Conservation (phyloP, 2,888 invertebrate genomes). For the Phortica okadai region DNA sequence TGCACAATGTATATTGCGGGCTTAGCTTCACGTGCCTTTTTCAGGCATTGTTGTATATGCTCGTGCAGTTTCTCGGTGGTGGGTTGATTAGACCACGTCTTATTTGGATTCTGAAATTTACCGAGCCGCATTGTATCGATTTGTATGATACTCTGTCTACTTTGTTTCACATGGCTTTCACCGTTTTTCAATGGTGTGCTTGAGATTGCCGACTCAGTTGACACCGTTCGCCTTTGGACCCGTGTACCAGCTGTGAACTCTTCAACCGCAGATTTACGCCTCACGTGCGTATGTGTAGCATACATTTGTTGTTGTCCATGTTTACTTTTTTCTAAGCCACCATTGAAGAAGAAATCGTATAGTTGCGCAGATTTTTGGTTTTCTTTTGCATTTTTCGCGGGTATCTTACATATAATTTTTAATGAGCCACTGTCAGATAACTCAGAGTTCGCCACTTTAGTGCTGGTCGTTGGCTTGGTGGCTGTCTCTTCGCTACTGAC, state of each 20-base stretch:
- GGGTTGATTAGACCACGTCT: neutral
- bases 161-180: neutral
- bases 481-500: neutral
- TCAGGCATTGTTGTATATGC: conserved; percentile 60
- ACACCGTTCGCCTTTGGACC: neutral
- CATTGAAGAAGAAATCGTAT: conserved; percentile 14
- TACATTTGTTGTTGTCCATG: neutral
- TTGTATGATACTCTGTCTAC: neutral
- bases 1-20: conserved; percentile 73
- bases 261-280: too few species aligned
- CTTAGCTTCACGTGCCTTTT: conserved; percentile 66
- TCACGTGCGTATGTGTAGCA: too few species aligned
- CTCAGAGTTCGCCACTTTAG: neutral
- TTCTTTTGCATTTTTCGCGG: neutral
- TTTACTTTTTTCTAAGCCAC: neutral
- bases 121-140: too few species aligned
- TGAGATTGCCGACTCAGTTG: neutral
- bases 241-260: too few species aligned
- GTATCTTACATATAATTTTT: conserved; percentile 7
- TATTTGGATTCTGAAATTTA: too few species aligned
- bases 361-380: conserved; percentile 9
- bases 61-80: conserved; percentile 41
- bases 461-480: neutral
- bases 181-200: neutral
- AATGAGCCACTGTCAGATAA: neutral